Percentiles rank a stretch among this genome's conserved stretches.
Evolutionary conservation across 2,888 invertebrate species (phyloP).

Genomic region (Eupithecia tripunctaria): DNA sequence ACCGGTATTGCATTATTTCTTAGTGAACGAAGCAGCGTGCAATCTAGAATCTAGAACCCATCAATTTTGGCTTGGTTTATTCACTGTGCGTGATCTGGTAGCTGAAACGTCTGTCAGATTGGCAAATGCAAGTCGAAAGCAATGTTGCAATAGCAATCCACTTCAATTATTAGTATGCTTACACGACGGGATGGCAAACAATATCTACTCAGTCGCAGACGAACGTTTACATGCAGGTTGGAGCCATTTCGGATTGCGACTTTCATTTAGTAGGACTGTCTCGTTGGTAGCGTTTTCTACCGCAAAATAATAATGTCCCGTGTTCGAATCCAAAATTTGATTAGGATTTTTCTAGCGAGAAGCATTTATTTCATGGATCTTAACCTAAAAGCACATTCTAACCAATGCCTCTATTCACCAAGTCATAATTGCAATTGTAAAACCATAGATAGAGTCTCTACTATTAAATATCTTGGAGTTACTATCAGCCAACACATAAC

Average conservation of each 20-base stretch:
- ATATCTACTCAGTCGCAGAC: not conserved
- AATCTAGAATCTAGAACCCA: not conserved
- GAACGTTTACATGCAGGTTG: not conserved
- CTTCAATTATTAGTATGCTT: conserved; percentile 57
- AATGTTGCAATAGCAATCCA: conserved; percentile 56
- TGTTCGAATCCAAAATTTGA: not conserved
- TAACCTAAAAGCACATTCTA: too few relatives aligned
- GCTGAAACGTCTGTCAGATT: conserved; percentile 10
- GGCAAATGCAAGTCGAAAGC: conserved; percentile 46
- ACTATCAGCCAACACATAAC: too few relatives aligned
- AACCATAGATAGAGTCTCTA: too few relatives aligned
- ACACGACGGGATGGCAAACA: conserved; percentile 33
- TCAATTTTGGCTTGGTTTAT: not conserved
- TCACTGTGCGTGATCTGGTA: conserved; percentile 4
- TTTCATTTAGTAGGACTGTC: not conserved
- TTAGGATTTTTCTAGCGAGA: not conserved
- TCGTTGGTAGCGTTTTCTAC: not conserved
- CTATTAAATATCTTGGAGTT: too few relatives aligned
- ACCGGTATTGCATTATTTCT: not conserved
- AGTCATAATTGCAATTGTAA: too few relatives aligned
- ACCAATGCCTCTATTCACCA: too few relatives aligned
- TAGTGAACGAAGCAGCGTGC: too few relatives aligned
- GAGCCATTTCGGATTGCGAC: not conserved
- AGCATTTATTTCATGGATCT: too few relatives aligned
- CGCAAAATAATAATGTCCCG: not conserved